phyloP scores from a whole-genome alignment of 2,797 vertebrate genomes.

The Diplodus puntazzo region DNA sequence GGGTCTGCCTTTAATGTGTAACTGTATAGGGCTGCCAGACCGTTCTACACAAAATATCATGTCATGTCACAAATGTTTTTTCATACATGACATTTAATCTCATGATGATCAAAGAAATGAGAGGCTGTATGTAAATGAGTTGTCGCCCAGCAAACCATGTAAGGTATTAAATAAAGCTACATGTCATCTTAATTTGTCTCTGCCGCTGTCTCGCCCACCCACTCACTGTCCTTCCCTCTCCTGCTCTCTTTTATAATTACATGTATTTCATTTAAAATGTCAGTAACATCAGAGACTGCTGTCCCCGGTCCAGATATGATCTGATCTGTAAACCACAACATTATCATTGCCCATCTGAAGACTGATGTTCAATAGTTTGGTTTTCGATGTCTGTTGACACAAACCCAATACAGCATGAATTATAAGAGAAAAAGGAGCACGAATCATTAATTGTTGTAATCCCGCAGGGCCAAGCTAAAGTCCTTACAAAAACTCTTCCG shows the following conservation, averaged over 20 bases:
- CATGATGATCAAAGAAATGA: not conserved
- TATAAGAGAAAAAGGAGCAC: not conserved
- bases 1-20: not conserved
- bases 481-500: too few species aligned
- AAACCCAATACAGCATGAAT: not conserved
- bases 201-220: slow-evolving; percentile 21
- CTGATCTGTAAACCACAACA: slow-evolving; percentile 9
- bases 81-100: slow-evolving; percentile 16
- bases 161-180: slow-evolving; percentile 29
- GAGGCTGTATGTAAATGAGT: slow-evolving; percentile 18
- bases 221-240: not conserved
- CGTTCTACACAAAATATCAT: slow-evolving; percentile 19
- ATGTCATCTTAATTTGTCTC: slow-evolving; percentile 29
- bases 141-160: slow-evolving; percentile 12
- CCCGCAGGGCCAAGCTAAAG: too few species aligned
- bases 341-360: not conserved
- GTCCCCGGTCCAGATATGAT: slow-evolving; percentile 10
- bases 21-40: not conserved
- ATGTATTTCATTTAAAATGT: slow-evolving; percentile 54
- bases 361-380: not conserved
- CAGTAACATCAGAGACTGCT: slow-evolving; percentile 28
- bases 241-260: slow-evolving; percentile 49
- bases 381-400: slow-evolving; percentile 6
- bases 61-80: not conserved
- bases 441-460: not conserved